Percentiles rank a stretch among this genome's conserved stretches.
Conservation (phyloP, 2,797 vertebrate species). For the Falco cherrug region DNA sequence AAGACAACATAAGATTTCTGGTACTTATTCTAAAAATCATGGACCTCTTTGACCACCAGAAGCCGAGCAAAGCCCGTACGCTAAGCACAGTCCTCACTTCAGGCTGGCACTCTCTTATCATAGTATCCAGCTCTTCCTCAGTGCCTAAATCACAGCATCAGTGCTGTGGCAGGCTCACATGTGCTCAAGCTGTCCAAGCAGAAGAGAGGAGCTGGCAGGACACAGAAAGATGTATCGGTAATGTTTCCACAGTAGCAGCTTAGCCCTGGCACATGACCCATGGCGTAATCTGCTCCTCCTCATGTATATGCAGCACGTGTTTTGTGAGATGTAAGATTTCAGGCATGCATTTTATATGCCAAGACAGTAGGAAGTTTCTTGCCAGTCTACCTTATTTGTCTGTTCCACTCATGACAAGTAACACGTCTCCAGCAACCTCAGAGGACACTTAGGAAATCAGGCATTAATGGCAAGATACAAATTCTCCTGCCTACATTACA, state of each 20-base stretch:
- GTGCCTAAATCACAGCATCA: background rate
- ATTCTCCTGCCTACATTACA: background rate
- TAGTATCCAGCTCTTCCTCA: background rate
- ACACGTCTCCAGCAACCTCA: background rate
- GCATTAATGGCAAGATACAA: background rate
- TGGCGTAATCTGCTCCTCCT: background rate
- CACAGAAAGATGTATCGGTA: background rate
- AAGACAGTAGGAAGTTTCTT: background rate
- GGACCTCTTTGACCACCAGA: background rate
- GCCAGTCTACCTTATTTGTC: background rate
- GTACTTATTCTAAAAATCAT: background rate
- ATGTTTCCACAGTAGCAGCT: background rate
- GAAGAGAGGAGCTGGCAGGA: background rate
- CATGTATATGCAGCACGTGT: background rate
- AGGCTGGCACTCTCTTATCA: background rate
- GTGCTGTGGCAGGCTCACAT: background rate
- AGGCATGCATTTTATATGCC: background rate
- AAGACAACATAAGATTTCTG: background rate
- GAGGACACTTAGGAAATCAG: conserved; percentile 22
- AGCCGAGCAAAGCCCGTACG: background rate
- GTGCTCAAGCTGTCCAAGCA: background rate
- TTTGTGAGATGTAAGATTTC: background rate
- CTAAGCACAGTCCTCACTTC: background rate
- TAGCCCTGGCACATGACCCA: background rate
- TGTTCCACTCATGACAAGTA: background rate